Percentiles rank a stretch among this genome's conserved stretches.
These are phyloP conservation scores for Anarsia innoxiella DNA, from an alignment of 2,888 invertebrate genomes.

Conservation along the genomic window DNA sequence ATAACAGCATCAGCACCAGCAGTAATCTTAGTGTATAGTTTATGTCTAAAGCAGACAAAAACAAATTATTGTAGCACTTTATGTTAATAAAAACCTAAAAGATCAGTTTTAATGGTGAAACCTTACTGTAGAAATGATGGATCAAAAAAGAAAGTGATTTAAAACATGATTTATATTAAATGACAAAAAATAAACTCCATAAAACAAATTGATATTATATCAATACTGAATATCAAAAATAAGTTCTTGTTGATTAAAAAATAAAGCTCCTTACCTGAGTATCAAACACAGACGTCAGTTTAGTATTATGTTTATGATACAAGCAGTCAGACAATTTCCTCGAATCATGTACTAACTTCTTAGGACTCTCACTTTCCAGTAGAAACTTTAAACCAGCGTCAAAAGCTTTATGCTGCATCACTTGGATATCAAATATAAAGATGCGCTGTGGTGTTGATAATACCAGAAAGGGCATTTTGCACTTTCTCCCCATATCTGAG, in stretches of 20 bases:
- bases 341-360: constrained; percentile 77
- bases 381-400: constrained; percentile 65
- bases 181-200: too few species aligned
- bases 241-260: background rate
- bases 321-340: constrained; percentile 75
- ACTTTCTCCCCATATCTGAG: constrained; percentile 66
- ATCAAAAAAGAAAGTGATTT: too few species aligned
- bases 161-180: background rate
- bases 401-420: constrained; percentile 65
- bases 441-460: constrained; percentile 61
- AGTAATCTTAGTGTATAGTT: too few species aligned
- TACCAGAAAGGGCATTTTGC: constrained; percentile 64
- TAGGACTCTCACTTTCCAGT: constrained; percentile 55
- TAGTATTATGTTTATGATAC: constrained; percentile 73
- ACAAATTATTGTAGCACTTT: too few species aligned
- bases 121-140: too few species aligned
- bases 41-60: too few species aligned
- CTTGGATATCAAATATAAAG: constrained; percentile 68
- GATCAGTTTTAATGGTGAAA: too few species aligned
- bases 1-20: constrained; percentile 2
- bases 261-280: constrained; percentile 72
- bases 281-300: constrained; percentile 76
- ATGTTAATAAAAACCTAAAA: too few species aligned
- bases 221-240: background rate
- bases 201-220: too few species aligned